Conservation (phyloP, 2,888 invertebrate species). For the Rhingia campestris region DNA sequence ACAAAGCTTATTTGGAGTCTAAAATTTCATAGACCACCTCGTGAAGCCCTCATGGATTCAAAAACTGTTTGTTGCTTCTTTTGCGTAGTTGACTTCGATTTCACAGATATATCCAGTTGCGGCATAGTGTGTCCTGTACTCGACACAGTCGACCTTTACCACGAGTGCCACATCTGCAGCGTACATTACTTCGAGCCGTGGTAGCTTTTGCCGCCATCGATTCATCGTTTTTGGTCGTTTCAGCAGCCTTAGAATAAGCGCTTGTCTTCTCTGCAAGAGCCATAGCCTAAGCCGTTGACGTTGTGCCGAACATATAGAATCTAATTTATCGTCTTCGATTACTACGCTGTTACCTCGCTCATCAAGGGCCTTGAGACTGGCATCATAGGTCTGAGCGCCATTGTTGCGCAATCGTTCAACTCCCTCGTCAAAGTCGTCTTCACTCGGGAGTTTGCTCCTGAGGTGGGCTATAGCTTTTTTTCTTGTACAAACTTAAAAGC, state of each 20-base stretch:
- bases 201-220: slow-evolving; percentile 28
- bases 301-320: slow-evolving; percentile 16
- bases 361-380: slow-evolving; percentile 78
- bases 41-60: slow-evolving; percentile 26
- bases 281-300: neutral
- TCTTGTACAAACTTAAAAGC: slow-evolving; percentile 84
- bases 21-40: slow-evolving; percentile 49
- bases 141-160: slow-evolving; percentile 72
- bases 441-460: slow-evolving; percentile 82
- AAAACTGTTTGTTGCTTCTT: slow-evolving; percentile 40
- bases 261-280: slow-evolving; percentile 39
- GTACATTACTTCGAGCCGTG: slow-evolving; percentile 68
- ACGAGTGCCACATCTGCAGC: slow-evolving; percentile 75
- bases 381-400: slow-evolving; percentile 76
- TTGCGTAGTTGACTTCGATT: slow-evolving; percentile 40
- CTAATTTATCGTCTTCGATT: slow-evolving; percentile 41
- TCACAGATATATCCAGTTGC: slow-evolving; percentile 76
- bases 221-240: neutral
- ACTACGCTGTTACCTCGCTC: slow-evolving; percentile 60
- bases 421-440: slow-evolving; percentile 83
- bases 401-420: slow-evolving; percentile 83
- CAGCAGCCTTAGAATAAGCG: slow-evolving; percentile 6
- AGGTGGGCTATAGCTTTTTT: slow-evolving; percentile 84
- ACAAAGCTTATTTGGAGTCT: slow-evolving; percentile 56
- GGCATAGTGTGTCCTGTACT: slow-evolving; percentile 72